Conservation (phyloP, 2,888 invertebrate species). For the Amphipyra tragopoginis region DNA sequence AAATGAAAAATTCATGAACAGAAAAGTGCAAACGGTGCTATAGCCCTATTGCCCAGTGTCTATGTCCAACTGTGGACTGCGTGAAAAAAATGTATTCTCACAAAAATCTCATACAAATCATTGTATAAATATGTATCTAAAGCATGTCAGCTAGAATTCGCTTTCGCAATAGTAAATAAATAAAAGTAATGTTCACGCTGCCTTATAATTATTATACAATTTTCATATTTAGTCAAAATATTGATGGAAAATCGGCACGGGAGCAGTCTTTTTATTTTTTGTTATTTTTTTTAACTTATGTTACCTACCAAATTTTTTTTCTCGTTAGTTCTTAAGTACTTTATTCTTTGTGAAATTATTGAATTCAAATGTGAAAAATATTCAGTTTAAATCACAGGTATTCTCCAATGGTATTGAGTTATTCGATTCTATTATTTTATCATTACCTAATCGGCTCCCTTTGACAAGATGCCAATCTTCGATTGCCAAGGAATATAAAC, state of each 20-base stretch:
- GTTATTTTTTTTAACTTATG: constrained; percentile 35
- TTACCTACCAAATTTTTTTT: constrained; percentile 17
- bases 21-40: too few relatives aligned
- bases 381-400: too few relatives aligned
- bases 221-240: constrained; percentile 76
- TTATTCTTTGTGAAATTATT: too few relatives aligned
- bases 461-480: too few relatives aligned
- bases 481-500: too few relatives aligned
- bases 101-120: constrained; percentile 36
- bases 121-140: constrained; percentile 65
- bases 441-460: too few relatives aligned
- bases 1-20: too few relatives aligned
- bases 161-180: constrained; percentile 44
- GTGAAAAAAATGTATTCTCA: constrained; percentile 16
- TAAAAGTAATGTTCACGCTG: constrained; percentile 23
- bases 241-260: constrained; percentile 67
- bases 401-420: too few relatives aligned
- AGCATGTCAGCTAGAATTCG: constrained; percentile 54
- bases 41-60: too few relatives aligned
- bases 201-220: constrained; percentile 55
- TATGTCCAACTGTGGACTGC: too few relatives aligned
- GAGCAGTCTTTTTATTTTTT: constrained; percentile 44
- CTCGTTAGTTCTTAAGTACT: constrained; percentile 21
- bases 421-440: too few relatives aligned
- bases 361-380: too few relatives aligned